Evolutionary conservation across 1,140 invertebrate species (phyloP).

Genomic region (Megathymus violae): DNA sequence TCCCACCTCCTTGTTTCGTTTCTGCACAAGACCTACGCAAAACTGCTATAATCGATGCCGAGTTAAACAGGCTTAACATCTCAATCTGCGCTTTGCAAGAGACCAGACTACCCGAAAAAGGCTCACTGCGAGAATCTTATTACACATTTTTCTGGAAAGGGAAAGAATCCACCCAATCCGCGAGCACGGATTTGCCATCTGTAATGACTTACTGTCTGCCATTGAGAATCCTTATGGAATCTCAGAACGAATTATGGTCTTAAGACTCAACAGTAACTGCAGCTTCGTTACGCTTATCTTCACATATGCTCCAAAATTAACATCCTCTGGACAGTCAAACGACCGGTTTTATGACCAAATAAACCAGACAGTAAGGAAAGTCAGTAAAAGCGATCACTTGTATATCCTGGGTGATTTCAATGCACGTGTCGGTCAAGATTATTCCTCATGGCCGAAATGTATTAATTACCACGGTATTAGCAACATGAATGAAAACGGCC

Average conservation of each 20-base stretch:
- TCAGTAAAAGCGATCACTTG: background rate
- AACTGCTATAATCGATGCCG: conserved; percentile 37
- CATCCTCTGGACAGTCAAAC: conserved; percentile 14
- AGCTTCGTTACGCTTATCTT: conserved; percentile 31
- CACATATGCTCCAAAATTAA: conserved; percentile 34
- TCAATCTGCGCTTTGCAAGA: conserved; percentile 34
- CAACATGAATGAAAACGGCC: conserved; percentile 20
- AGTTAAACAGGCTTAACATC: conserved; percentile 30
- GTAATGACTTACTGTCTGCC: conserved; percentile 5
- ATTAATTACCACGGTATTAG: background rate
- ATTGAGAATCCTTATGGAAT: conserved; percentile 10
- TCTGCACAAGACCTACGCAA: conserved; percentile 30
- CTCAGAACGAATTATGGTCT: conserved; percentile 33
- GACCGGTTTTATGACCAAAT: too few relatives aligned
- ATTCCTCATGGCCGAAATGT: conserved; percentile 7
- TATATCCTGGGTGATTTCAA: conserved; percentile 22
- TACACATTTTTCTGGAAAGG: conserved; percentile 41
- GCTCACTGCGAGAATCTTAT: conserved; percentile 23
- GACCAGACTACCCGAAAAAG: conserved; percentile 30
- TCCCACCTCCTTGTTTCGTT: conserved; percentile 26
- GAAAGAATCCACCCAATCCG: conserved; percentile 3
- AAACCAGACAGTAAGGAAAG: too few relatives aligned
- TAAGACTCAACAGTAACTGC: conserved; percentile 3
- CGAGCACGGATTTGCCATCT: conserved; percentile 35
- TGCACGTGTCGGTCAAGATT: conserved; percentile 15